A percentile compares a stretch with the other conserved stretches of the same genome.
These are phyloP conservation scores for Zaprionus vittiger DNA, from an alignment of 1,140 invertebrate species.

Conservation along the genomic window DNA sequence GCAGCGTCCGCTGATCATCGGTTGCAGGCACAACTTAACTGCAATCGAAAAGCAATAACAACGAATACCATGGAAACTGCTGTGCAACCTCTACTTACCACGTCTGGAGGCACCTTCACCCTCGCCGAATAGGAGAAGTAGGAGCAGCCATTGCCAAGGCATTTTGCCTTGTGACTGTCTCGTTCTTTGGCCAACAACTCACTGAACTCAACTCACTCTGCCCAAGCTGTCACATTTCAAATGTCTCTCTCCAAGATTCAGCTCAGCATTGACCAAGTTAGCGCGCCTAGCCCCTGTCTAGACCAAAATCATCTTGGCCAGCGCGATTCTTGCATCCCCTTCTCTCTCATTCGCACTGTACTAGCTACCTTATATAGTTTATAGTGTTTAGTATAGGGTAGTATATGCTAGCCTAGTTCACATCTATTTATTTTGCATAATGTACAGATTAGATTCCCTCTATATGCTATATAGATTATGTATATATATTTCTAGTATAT, in stretches of 20 bases:
- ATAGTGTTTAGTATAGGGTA: background rate
- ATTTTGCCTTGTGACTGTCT: conserved; percentile 49
- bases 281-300: conserved; percentile 7
- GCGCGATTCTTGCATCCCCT: conserved; percentile 24
- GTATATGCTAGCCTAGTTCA: conserved; percentile 13
- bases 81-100: conserved; percentile 36
- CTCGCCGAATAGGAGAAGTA: background rate
- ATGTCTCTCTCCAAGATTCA: conserved; percentile 46
- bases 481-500: conserved; percentile 1
- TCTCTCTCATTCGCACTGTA: conserved; percentile 2
- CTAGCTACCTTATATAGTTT: background rate
- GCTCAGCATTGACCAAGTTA: conserved; percentile 78
- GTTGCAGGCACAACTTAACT: conserved; percentile 73
- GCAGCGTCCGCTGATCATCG: conserved; percentile 68
- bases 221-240: conserved; percentile 53
- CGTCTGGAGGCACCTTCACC: conserved; percentile 59
- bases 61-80: background rate
- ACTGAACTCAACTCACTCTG: conserved; percentile 46
- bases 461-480: background rate
- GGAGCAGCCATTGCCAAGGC: conserved; percentile 51
- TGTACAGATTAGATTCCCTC: conserved; percentile 19
- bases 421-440: conserved; percentile 35
- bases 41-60: conserved; percentile 1
- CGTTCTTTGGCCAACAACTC: conserved; percentile 63
- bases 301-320: background rate